phyloP scores from a whole-genome alignment of 2,113 vertebrate species.

The Nycticorax nycticorax region DNA sequence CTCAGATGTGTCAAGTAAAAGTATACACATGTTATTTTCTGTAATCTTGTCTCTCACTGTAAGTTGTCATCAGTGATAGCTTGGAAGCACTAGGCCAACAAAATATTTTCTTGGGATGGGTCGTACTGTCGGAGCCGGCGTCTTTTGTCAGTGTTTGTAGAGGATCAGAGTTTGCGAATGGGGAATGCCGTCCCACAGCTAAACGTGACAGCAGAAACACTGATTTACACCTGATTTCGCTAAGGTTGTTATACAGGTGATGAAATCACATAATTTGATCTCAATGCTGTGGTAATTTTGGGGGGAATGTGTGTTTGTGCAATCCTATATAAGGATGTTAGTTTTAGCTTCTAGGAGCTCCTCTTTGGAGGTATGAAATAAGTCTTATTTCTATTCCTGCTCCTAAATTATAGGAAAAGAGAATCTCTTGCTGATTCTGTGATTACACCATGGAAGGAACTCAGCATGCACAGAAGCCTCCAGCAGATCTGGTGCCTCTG shows the following conservation, averaged over 20 bases:
- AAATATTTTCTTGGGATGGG: neutral
- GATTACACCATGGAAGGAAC: fast-evolving
- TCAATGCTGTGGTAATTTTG: neutral
- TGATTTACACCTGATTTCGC: neutral
- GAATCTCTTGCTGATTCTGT: neutral
- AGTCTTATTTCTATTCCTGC: neutral
- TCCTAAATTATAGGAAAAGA: neutral
- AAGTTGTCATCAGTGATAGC: neutral
- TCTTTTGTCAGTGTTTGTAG: neutral
- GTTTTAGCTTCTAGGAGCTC: neutral
- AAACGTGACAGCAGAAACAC: neutral
- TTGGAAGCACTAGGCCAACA: neutral
- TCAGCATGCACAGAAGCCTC: neutral
- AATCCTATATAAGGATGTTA: neutral
- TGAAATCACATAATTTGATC: neutral
- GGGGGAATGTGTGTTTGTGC: neutral
- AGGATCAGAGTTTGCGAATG: neutral
- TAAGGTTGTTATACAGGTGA: neutral
- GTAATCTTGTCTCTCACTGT: neutral
- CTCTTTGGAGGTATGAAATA: neutral
- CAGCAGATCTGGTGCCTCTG: neutral
- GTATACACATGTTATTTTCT: neutral
- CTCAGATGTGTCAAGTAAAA: neutral
- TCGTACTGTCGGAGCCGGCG: neutral
- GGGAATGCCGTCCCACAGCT: neutral